phyloP scores from a whole-genome alignment of 2,797 vertebrate genomes.

The Sebastolobus altivelis region DNA sequence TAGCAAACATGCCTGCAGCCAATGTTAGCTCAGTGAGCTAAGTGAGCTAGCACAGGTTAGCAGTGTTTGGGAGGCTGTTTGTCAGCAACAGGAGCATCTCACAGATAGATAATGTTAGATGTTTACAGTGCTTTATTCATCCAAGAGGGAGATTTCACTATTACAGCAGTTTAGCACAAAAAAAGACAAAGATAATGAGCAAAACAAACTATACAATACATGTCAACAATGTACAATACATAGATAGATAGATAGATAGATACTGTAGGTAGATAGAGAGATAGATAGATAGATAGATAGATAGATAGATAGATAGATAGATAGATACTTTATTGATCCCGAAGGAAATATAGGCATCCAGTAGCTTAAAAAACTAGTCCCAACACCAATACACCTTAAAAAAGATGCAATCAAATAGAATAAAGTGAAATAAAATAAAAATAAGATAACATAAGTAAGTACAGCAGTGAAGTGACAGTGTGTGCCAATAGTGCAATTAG shows the following conservation, averaged over 20 bases:
- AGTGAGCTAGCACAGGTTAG: background rate
- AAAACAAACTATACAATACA: background rate
- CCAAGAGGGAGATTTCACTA: background rate
- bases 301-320: background rate
- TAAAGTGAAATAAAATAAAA: too few relatives aligned
- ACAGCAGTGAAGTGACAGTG: too few relatives aligned
- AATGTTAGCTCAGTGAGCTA: background rate
- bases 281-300: background rate
- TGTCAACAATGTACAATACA: background rate
- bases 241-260: background rate
- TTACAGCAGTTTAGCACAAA: too few relatives aligned
- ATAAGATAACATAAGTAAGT: too few relatives aligned
- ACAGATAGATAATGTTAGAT: background rate
- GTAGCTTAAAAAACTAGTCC: too few relatives aligned
- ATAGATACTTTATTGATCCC: too few relatives aligned
- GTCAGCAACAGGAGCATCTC: background rate
- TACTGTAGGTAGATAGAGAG: background rate
- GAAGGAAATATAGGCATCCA: too few relatives aligned
- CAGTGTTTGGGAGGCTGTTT: too few relatives aligned
- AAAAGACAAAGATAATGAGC: background rate
- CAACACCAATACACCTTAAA: too few relatives aligned
- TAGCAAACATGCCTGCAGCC: background rate
- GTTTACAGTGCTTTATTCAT: background rate
- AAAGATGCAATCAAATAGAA: too few relatives aligned
- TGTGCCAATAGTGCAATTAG: too few relatives aligned